Evolutionary conservation across 2,888 invertebrate genomes (phyloP), one percentile per base, ranked within the genome.

Genomic region (Coenonympha arcania): DNA sequence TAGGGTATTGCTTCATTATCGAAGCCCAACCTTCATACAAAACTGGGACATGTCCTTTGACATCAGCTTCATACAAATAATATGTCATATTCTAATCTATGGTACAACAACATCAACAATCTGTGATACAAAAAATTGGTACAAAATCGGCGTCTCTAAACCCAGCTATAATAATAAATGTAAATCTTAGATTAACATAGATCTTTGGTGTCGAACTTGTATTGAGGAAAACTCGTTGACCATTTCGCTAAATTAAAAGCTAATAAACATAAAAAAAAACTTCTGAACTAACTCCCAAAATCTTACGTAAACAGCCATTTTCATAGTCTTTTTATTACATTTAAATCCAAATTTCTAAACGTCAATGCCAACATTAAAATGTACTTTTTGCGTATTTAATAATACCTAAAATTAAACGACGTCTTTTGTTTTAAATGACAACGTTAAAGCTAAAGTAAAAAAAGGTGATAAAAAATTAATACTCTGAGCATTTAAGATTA

Each of bases 131-230:
- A 4, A 24, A n/a, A 4, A 6, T 16, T 16, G 2, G 8, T 15
- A 20, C 4, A 2, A n/a, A 44, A n/a, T 50, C 50, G 47, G 24
- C 42, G 33, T 18, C 42, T 50, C 57, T 60, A 62, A 45, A 61
- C 59, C 60, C 61, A 60, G 59, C 42, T 57, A 58, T 65, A 64
- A 68, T 66, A 60, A 65, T 68, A 65, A 59, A 66, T 70, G 72
- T 79, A 71, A 69, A 44, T 40, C 40, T 42, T 53, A 55, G 18
- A 50, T 53, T 68, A 79, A 58, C 57, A 70, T 65, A 63, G 61
- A 68, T 83, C 85, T 85, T 85, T 85, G 85, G 85, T 76, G 83
- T 73, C 79, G 65, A 70, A 71, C 71, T 66, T 64, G 48, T 51
- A 50, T 31, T 19, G 49, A 58, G 57, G 56, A 43, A 54, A 55